Percentiles rank a stretch among this genome's conserved stretches.
Conservation (phyloP, 2,888 invertebrate genomes). For the Eudemis profundana region DNA sequence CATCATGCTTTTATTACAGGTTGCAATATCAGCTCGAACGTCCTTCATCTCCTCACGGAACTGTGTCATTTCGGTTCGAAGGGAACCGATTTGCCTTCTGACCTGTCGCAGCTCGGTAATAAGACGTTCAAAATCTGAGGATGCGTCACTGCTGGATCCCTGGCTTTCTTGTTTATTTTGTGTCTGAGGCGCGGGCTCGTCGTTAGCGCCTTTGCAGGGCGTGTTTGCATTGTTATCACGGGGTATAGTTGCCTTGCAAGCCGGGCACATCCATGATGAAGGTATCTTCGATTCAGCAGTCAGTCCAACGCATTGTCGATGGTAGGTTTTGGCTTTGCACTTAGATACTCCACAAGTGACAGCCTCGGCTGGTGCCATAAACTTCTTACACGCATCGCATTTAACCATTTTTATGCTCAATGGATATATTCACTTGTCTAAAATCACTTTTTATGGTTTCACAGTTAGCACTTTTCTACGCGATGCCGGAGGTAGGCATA, state of each 20-base stretch:
- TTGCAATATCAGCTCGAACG: background rate
- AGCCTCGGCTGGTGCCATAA: background rate
- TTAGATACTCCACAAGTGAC: background rate
- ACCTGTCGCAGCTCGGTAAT: conserved; percentile 2
- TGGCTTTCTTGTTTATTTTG: background rate
- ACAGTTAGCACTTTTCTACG: no score
- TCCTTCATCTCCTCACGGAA: conserved; percentile 19
- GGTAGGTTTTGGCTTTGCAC: conserved; percentile 9
- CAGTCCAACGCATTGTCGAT: conserved; percentile 13
- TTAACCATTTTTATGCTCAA: conserved; percentile 28
- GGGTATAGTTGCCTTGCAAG: background rate
- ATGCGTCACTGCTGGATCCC: no score
- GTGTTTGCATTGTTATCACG: background rate
- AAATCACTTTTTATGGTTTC: no score
- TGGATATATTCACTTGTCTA: no score
- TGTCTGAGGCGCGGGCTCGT: background rate
- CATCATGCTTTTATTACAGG: background rate
- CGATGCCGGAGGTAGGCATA: no score
- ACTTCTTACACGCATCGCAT: conserved; percentile 16
- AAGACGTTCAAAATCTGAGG: background rate
- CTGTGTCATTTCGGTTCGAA: conserved; percentile 9
- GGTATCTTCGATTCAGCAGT: background rate
- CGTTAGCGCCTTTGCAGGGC: background rate
- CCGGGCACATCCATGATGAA: conserved; percentile 10
- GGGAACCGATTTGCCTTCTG: background rate